Conservation (phyloP, 2,888 invertebrate species). For the Plagodis pulveraria region DNA sequence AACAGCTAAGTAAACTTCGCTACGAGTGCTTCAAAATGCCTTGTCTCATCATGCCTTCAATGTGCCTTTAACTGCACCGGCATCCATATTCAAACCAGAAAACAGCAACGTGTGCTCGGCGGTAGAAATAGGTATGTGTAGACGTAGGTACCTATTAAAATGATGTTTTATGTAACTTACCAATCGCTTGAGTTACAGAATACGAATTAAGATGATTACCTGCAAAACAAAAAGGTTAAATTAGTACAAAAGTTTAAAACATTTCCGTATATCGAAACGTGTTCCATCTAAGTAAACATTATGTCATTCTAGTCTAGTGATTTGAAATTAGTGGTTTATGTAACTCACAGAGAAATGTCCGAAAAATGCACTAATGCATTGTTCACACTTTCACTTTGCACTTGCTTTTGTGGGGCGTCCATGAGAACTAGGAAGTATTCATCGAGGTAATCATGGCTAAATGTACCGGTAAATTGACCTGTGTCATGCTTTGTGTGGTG, state of each 20-base stretch:
- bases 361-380: conserved; percentile 29
- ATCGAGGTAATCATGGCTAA: conserved; percentile 6
- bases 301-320: conserved; percentile 8
- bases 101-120: conserved; percentile 16
- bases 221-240: conserved; percentile 38
- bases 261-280: not conserved
- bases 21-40: no score
- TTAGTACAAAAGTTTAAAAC: conserved; percentile 16
- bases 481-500: not conserved
- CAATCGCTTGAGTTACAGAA: conserved; percentile 17
- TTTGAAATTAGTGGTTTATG: conserved; percentile 22
- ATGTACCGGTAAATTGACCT: conserved; percentile 15
- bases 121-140: conserved; percentile 7
- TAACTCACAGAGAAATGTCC: conserved; percentile 15
- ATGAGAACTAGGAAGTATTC: conserved; percentile 35
- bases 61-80: no score
- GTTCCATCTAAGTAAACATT: conserved; percentile 11
- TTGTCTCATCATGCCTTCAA: no score
- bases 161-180: conserved; percentile 29
- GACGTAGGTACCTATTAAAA: not conserved
- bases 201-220: conserved; percentile 36
- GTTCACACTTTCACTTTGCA: conserved; percentile 33
- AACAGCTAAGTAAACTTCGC: no score
- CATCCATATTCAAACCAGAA: no score
- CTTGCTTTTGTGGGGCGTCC: conserved; percentile 19